phyloP scores from a whole-genome alignment of 2,888 invertebrate genomes.

The Cordylochernes scorpioides region DNA sequence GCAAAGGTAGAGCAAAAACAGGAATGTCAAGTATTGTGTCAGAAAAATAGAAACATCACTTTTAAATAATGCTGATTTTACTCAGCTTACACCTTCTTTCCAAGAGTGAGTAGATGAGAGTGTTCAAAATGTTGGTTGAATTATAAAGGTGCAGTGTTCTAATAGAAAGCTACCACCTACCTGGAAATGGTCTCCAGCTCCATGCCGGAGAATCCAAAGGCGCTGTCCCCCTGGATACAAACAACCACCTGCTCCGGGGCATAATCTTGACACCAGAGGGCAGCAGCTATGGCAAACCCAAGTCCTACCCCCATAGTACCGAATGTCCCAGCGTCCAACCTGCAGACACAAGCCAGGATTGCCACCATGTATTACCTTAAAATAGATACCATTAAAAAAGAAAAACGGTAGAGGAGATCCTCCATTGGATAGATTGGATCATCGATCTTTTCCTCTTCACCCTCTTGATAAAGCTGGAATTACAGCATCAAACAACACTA shows the following conservation, averaged over 20 bases:
- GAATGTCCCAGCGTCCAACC: slow-evolving; percentile 83
- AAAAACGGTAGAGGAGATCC: not conserved
- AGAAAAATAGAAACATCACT: no score
- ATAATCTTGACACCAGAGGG: slow-evolving; percentile 56
- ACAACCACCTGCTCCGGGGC: slow-evolving; percentile 54
- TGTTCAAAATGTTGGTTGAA: not conserved
- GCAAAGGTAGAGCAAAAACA: no score
- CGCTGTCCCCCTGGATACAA: slow-evolving; percentile 87
- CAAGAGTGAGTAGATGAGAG: not conserved
- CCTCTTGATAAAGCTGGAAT: not conserved
- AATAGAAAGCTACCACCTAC: slow-evolving; percentile 14
- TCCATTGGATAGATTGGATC: not conserved
- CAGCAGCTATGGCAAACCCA: slow-evolving; percentile 74
- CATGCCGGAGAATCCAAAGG: slow-evolving; percentile 95
- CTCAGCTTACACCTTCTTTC: no score
- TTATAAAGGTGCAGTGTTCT: not conserved
- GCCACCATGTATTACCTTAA: not conserved
- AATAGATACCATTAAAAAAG: not conserved
- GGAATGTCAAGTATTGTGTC: no score
- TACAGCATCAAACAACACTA: no score
- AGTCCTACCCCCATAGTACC: slow-evolving; percentile 90
- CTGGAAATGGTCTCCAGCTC: slow-evolving; percentile 82
- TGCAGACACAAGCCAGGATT: slow-evolving; percentile 16
- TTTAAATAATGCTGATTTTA: no score
- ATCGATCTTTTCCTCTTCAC: not conserved